Evolutionary conservation across 2,888 invertebrate genomes (phyloP).

Genomic region (Brachyptera putata): DNA sequence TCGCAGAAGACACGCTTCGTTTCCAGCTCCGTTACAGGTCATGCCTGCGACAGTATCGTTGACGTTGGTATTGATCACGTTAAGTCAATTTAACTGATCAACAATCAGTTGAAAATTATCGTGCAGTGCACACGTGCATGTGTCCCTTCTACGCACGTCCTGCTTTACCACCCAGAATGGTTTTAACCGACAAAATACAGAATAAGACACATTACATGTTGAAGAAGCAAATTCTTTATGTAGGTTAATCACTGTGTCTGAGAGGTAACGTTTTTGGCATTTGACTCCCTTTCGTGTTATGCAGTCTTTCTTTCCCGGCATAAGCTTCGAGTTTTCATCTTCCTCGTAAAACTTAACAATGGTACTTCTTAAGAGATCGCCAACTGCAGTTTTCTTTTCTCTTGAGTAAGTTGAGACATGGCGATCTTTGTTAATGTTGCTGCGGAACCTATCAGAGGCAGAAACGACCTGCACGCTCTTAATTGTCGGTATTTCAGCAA

Average conservation of each 20-base stretch:
- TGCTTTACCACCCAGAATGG: not conserved
- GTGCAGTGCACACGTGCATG: not conserved
- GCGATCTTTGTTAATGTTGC: no score
- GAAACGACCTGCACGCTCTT: no score
- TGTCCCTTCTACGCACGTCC: not conserved
- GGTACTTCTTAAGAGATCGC: no score
- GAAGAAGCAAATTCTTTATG: not conserved
- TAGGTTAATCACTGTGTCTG: not conserved
- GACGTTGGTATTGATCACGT: not conserved
- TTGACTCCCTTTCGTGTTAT: not conserved
- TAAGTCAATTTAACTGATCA: not conserved
- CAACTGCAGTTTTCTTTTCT: no score
- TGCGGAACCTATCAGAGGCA: no score
- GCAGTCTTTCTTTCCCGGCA: not conserved
- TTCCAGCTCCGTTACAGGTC: not conserved
- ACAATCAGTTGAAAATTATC: not conserved
- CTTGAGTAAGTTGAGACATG: no score
- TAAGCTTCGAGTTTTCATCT: no score
- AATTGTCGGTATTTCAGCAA: no score
- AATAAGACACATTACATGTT: not conserved
- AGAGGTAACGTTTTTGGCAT: not conserved
- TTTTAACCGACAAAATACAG: not conserved
- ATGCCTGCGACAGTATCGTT: not conserved
- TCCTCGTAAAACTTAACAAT: no score
- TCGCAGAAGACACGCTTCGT: not conserved